Percentiles rank a stretch among this genome's conserved stretches.
These are phyloP conservation scores for Eremobia ochroleuca DNA, from an alignment of 2,888 invertebrate species.

Conservation along the genomic window DNA sequence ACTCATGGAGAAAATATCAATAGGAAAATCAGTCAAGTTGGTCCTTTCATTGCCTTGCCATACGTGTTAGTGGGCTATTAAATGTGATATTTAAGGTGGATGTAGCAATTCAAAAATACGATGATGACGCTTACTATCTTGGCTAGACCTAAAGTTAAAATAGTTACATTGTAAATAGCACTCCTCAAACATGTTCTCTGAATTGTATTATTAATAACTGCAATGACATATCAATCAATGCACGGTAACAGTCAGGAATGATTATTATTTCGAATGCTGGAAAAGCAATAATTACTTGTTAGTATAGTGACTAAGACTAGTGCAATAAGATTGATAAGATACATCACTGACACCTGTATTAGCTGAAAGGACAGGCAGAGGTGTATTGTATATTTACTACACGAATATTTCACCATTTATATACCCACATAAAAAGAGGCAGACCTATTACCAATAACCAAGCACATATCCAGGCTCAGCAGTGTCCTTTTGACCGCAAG, in stretches of 20 bases:
- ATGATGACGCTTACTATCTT: too few relatives aligned
- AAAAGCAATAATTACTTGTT: background rate
- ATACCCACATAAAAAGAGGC: background rate
- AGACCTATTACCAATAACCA: background rate
- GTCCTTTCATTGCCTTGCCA: too few relatives aligned
- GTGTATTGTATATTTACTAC: background rate
- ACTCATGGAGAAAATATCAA: too few relatives aligned
- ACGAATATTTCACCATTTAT: background rate
- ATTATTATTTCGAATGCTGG: background rate
- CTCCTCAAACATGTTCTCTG: background rate
- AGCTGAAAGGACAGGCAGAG: background rate
- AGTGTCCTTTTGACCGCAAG: background rate
- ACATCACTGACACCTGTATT: background rate
- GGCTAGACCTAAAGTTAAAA: too few relatives aligned
- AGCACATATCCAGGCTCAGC: background rate
- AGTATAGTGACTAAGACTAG: background rate
- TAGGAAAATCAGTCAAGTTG: too few relatives aligned
- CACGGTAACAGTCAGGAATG: background rate
- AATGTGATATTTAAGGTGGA: too few relatives aligned
- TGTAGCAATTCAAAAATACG: too few relatives aligned
- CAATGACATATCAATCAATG: slow-evolving; percentile 30
- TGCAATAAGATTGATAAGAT: background rate
- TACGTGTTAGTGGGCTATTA: too few relatives aligned
- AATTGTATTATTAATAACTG: slow-evolving; percentile 14
- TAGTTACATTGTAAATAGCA: slow-evolving; percentile 21